A percentile compares a stretch with the other conserved stretches of the same genome.
Evolutionary conservation across 2,888 invertebrate genomes (phyloP).

Genomic region (Tuta absoluta): DNA sequence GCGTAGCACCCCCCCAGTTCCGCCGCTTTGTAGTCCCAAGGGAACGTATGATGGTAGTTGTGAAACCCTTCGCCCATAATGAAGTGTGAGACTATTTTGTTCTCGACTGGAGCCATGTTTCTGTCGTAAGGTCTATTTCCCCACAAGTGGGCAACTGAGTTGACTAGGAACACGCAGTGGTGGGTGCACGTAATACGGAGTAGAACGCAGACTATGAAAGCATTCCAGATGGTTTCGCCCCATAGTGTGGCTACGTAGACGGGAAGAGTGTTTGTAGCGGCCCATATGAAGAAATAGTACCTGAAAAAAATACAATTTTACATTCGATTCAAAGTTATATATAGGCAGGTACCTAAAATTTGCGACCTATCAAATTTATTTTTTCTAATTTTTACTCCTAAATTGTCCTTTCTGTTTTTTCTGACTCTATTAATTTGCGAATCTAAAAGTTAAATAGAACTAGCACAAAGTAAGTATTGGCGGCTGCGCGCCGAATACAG

Average conservation of each 20-base stretch:
- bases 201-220: slow-evolving; percentile 85
- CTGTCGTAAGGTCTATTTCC: slow-evolving; percentile 64
- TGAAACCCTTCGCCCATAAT: slow-evolving; percentile 47
- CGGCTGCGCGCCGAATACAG: too few relatives aligned
- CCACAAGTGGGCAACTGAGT: slow-evolving; percentile 81
- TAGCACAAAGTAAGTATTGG: too few relatives aligned
- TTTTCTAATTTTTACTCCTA: too few relatives aligned
- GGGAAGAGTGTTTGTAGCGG: slow-evolving; percentile 88
- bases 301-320: too few relatives aligned
- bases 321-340: too few relatives aligned
- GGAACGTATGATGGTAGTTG: slow-evolving; percentile 88
- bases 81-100: slow-evolving; percentile 33
- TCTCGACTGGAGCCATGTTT: slow-evolving; percentile 39
- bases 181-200: slow-evolving; percentile 73
- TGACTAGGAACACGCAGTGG: slow-evolving; percentile 83
- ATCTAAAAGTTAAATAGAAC: too few relatives aligned
- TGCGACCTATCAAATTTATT: too few relatives aligned
- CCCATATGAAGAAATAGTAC: slow-evolving; percentile 87
- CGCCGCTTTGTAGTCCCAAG: slow-evolving; percentile 48
- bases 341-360: too few relatives aligned
- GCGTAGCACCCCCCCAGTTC: slow-evolving; percentile 44
- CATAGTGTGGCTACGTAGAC: slow-evolving; percentile 87
- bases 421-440: too few relatives aligned
- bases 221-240: slow-evolving; percentile 85
- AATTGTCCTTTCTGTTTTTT: too few relatives aligned